Evolutionary conservation across 2,888 invertebrate species (phyloP).

Genomic region (Geotrupes spiniger): DNA sequence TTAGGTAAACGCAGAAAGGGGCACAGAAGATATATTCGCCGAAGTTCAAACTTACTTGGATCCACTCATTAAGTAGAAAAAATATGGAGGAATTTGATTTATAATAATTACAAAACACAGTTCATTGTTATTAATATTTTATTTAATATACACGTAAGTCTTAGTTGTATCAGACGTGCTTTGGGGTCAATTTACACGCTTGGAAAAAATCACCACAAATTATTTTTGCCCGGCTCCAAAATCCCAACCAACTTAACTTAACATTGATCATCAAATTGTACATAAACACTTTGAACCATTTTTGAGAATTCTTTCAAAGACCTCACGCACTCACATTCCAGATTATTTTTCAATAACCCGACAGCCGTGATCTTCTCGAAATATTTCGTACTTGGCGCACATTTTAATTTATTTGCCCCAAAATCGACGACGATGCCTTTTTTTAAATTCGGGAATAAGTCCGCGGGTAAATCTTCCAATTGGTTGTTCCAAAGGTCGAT

Average conservation of each 20-base stretch:
- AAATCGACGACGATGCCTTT: not conserved
- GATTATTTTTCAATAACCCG: not conserved
- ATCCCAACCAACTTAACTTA: too few relatives aligned
- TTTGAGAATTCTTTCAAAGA: not conserved
- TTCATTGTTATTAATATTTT: too few relatives aligned
- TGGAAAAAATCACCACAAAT: too few relatives aligned
- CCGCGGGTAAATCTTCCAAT: not conserved
- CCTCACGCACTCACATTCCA: not conserved
- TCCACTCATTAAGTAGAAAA: conserved; percentile 37
- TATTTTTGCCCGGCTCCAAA: too few relatives aligned
- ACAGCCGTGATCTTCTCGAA: not conserved
- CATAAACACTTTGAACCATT: not conserved
- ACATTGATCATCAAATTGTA: not conserved
- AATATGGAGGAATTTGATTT: not conserved
- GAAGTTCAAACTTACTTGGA: conserved; percentile 65
- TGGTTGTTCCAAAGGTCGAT: not conserved
- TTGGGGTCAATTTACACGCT: too few relatives aligned
- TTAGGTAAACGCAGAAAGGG: conserved; percentile 75
- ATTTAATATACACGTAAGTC: too few relatives aligned
- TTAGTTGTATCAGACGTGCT: too few relatives aligned
- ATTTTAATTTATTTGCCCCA: not conserved
- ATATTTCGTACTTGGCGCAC: not conserved
- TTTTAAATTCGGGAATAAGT: not conserved
- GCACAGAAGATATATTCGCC: conserved; percentile 72
- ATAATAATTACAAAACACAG: not conserved